A percentile compares a stretch with the other conserved stretches of the same genome.
Evolutionary conservation across 2,113 vertebrate species (phyloP).

Genomic region (Salvator merianae): DNA sequence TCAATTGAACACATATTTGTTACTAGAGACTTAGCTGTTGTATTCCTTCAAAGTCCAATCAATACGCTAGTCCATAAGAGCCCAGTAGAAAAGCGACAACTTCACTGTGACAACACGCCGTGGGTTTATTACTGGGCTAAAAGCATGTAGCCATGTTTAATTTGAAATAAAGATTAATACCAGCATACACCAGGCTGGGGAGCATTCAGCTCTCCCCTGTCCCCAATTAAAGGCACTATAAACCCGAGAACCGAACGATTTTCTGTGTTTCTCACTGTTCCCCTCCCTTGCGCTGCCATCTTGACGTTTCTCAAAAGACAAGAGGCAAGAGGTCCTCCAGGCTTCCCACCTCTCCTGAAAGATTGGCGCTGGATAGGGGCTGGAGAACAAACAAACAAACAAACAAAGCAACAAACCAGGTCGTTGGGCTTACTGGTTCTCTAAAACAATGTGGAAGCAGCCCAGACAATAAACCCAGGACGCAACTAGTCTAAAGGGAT

Average conservation of each 20-base stretch:
- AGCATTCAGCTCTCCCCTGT: not conserved
- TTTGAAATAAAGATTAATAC: slow-evolving; percentile 44
- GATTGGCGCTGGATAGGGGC: slow-evolving; percentile 12
- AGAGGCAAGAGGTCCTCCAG: not conserved
- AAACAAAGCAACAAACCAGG: not conserved
- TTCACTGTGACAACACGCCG: slow-evolving; percentile 68
- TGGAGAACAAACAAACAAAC: too few species aligned
- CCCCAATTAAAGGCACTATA: too few species aligned
- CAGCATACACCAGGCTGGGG: slow-evolving; percentile 38
- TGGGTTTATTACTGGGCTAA: slow-evolving; percentile 59
- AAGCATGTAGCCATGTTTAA: slow-evolving; percentile 55
- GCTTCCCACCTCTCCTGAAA: not conserved
- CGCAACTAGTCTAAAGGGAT: too few species aligned
- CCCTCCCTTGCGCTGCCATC: not conserved
- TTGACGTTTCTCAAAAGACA: not conserved
- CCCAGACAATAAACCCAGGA: not conserved
- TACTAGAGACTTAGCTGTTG: slow-evolving; percentile 86
- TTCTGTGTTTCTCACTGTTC: not conserved
- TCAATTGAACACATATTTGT: slow-evolving; percentile 84
- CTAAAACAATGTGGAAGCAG: not conserved
- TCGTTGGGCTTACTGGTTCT: not conserved
- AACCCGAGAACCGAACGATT: not conserved
- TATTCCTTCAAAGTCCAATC: slow-evolving; percentile 85
- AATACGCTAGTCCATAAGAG: slow-evolving; percentile 74
- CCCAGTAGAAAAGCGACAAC: slow-evolving; percentile 65